Conservation (phyloP, 2,797 vertebrate species). For the Leptatherina wallacei region DNA sequence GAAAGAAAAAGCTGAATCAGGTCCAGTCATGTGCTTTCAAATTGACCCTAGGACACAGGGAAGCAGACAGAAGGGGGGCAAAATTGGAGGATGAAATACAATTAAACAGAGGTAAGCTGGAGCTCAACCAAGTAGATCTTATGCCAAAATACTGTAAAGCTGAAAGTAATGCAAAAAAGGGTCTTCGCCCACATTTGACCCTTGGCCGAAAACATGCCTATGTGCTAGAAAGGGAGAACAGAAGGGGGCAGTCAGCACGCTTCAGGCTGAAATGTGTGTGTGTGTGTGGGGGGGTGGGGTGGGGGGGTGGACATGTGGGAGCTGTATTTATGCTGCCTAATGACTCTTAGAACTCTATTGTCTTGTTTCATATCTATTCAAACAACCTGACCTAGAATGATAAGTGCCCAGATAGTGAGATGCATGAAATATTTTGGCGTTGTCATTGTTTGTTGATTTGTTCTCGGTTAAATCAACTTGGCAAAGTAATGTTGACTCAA, state of each 20-base stretch:
- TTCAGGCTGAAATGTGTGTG: slow-evolving; percentile 25
- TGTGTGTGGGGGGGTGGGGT: too few species aligned
- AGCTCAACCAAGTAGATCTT: slow-evolving; percentile 15
- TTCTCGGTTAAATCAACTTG: background rate
- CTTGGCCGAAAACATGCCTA: slow-evolving; percentile 29
- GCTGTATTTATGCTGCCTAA: slow-evolving; percentile 64
- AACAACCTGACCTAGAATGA: slow-evolving; percentile 62
- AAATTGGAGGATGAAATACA: slow-evolving; percentile 35
- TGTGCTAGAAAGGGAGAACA: slow-evolving; percentile 25
- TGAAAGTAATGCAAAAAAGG: slow-evolving; percentile 17
- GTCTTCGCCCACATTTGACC: slow-evolving; percentile 19
- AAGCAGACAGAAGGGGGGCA: slow-evolving; percentile 27
- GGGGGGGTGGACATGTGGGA: slow-evolving; percentile 38
- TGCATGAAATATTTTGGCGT: slow-evolving; percentile 2
- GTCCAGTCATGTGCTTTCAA: slow-evolving; percentile 73
- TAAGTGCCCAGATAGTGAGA: slow-evolving; percentile 19
- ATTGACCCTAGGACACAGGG: slow-evolving; percentile 49
- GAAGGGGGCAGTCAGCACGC: slow-evolving; percentile 33
- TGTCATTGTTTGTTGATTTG: background rate
- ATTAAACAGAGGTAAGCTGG: slow-evolving; percentile 28
- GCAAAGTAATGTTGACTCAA: background rate
- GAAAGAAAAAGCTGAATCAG: slow-evolving; percentile 84
- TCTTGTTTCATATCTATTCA: slow-evolving; percentile 63
- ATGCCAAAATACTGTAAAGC: slow-evolving; percentile 22
- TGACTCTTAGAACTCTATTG: slow-evolving; percentile 69